Base-by-base conservation (phyloP, 1,140 invertebrate species). In the Paramacrobiotus metropolitanus region DNA sequence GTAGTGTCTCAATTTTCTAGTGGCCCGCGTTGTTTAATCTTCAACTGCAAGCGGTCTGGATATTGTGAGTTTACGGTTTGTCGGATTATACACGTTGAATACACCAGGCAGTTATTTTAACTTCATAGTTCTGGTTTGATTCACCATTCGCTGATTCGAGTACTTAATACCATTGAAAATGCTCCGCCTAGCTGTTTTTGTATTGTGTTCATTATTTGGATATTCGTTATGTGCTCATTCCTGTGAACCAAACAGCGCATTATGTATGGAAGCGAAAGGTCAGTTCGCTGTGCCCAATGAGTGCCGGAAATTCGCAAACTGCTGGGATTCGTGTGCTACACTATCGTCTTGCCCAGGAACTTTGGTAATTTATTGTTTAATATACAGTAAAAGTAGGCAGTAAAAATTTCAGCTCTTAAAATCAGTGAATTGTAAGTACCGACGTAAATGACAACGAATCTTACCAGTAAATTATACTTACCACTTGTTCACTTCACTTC, bases 281-380 rank as follows among this genome's bases (percentile, higher is more conserved):
- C 48, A 55, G 48, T 55, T 55, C 28, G 48, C 48, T 20, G 48
- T 55, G 15, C 48, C 48, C 15, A 55, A 55, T 24, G 48, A 55
- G 24, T 55, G 48, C 48, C 48, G 48, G 15, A 55, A 55, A 24
- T 55, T 55, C 28, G 48, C 48, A 9, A 55, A 55, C 48, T 55
- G 48, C 24, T 55, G 48, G 48, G 48, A 55, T 55, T 55, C 24
- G 4, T 55, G 48, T 24, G 48, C 48, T 4, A 55, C 48, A 9
- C 28, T 55, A 20, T 55, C 48, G 9, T 55, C 48, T 24, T 55
- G 48, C 24, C 48, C 48, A 24, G 48, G 48, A 20, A 55, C 48
- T 20, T 24, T 55, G 48, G 48, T 55, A 24, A 55, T 15, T 24
- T 9, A 15, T 20, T 20, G 4, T 15, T 40, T n/a, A 15, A 40